Evolutionary conservation across 2,888 invertebrate genomes (phyloP), one percentile per base, ranked within the genome.

Genomic region (Gymnoscelis rufifasciata): DNA sequence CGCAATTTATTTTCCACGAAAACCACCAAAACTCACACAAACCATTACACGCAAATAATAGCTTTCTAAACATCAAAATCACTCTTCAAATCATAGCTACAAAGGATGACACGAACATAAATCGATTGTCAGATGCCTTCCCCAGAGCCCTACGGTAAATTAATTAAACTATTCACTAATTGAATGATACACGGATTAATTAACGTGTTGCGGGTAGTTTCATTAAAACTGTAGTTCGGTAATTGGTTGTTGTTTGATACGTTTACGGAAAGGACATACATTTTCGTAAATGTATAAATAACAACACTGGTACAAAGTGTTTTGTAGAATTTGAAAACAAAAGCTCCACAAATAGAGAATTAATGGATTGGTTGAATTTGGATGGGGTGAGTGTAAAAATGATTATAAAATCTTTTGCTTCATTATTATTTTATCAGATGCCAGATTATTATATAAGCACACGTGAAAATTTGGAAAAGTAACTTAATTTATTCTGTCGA

Each of bases 121-220:
- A 76, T 75, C 64, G 71, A 75, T 71, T 51, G 63, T 65, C 65
- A 35, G 64, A 54, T 54, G 46, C 42, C 52, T 58, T 57, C 49
- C 68, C 65, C 60, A 49, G 48, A 59, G 69, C 51, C 60, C 66
- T 68, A 65, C 73, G 68, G 68, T 71, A 66, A 74, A 74, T 77
- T 71, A 68, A 75, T 75, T 74, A 66, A 68, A 73, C 68, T 69
- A 69, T 60, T 66, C 59, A 66, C 66, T 72, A 73, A 76, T 74
- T 74, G 65, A 72, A 74, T 68, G 66, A 66, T 56, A 64, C 66
- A 72, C 63, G 65, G 71, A 74, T 74, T 73, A 51, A 56, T 54
- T 59, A 42, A 42, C 46, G 42, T 35, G 42, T 33, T 41, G 36
- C 27, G 38, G 43, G 39, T 50, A 43, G 47, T 47, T 41, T 51